Percentiles rank a stretch among this genome's conserved stretches.
phyloP scores from a whole-genome alignment of 2,113 vertebrate species.

The Paradoxurus hermaphroditus region DNA sequence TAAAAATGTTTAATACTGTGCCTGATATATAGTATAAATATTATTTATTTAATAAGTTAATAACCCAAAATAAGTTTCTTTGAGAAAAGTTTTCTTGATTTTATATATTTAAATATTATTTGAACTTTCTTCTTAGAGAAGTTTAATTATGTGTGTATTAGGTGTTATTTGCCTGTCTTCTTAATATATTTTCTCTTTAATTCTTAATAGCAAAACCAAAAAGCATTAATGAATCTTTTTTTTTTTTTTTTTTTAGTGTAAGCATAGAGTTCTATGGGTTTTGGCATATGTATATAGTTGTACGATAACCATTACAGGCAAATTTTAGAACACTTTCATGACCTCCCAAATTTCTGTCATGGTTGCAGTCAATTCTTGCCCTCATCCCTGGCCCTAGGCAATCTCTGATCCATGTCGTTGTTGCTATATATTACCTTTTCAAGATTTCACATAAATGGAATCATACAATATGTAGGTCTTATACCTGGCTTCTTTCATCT shows the following conservation, averaged over 20 bases:
- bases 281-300: neutral
- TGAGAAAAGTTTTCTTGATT: neutral
- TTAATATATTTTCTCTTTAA: neutral
- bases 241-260: neutral
- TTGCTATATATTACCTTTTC: neutral
- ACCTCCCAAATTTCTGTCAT: fast-evolving
- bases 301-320: neutral
- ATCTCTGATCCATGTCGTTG: neutral
- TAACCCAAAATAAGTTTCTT: neutral
- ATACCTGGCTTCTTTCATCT: neutral
- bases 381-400: neutral
- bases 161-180: neutral
- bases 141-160: neutral
- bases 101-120: neutral
- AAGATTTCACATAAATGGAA: neutral
- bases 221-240: neutral
- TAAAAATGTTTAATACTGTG: neutral
- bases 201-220: neutral
- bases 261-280: neutral
- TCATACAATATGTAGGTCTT: neutral
- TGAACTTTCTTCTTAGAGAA: neutral
- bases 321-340: neutral
- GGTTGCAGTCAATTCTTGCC: neutral
- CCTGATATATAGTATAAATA: neutral
- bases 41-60: neutral